These are phyloP conservation scores for Nomia melanderi DNA, from an alignment of 1,140 invertebrate species.

Conservation along the genomic window DNA sequence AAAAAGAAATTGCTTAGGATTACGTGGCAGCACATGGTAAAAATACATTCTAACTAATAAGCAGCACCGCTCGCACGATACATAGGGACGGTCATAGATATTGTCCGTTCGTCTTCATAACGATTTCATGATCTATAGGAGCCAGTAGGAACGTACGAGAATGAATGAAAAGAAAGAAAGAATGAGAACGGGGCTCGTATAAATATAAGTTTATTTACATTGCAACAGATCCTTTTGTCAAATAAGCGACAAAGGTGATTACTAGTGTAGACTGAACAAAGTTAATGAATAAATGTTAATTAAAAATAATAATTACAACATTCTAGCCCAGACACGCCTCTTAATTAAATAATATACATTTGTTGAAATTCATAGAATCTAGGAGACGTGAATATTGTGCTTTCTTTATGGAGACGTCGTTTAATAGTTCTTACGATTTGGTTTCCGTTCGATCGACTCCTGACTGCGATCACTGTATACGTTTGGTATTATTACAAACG, in stretches of 20 bases:
- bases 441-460: slow-evolving; percentile 44
- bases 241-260: slow-evolving; percentile 72
- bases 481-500: slow-evolving; percentile 57
- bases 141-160: not conserved
- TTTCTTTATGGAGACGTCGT: slow-evolving; percentile 43
- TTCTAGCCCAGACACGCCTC: slow-evolving; percentile 66
- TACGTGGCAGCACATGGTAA: slow-evolving; percentile 61
- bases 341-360: slow-evolving; percentile 65
- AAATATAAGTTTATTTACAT: slow-evolving; percentile 82
- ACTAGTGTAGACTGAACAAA: slow-evolving; percentile 73
- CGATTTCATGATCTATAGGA: not conserved
- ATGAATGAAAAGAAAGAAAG: not conserved
- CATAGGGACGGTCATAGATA: not conserved
- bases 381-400: slow-evolving; percentile 63
- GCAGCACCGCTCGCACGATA: not conserved
- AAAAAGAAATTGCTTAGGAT: slow-evolving; percentile 55
- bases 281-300: slow-evolving; percentile 73
- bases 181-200: slow-evolving; percentile 63
- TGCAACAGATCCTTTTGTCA: slow-evolving; percentile 77
- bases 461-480: slow-evolving; percentile 39
- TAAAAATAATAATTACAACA: slow-evolving; percentile 78
- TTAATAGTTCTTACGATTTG: slow-evolving; percentile 49
- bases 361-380: slow-evolving; percentile 44
- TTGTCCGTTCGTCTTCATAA: not conserved
- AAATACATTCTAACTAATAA: slow-evolving; percentile 51